phyloP scores from a whole-genome alignment of 2,113 vertebrate genomes.

The Gymnogyps californianus region DNA sequence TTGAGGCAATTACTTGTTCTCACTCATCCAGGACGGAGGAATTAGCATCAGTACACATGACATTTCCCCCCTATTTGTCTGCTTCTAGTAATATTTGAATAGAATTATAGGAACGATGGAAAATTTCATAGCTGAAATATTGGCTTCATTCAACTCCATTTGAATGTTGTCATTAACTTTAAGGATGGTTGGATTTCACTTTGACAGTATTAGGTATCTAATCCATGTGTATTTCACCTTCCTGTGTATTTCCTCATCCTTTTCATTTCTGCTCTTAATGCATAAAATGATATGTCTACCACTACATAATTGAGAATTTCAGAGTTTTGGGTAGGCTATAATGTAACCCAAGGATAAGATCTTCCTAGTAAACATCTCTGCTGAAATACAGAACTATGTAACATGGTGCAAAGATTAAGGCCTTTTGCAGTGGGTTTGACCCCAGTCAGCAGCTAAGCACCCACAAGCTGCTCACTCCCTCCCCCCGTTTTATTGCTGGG shows the following conservation, averaged over 20 bases:
- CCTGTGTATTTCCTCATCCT: not conserved
- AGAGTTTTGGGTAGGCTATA: not conserved
- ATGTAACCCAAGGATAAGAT: not conserved
- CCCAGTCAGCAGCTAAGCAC: not conserved
- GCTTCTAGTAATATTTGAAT: not conserved
- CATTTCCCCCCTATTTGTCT: not conserved
- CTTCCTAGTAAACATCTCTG: not conserved
- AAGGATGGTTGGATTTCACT: not conserved
- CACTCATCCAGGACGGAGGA: not conserved
- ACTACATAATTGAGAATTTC: not conserved
- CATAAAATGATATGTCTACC: not conserved
- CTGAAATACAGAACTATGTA: not conserved
- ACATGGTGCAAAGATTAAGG: not conserved
- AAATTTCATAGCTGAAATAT: not conserved
- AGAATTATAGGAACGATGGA: not conserved
- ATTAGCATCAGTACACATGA: not conserved
- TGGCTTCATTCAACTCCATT: not conserved
- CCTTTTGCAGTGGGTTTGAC: not conserved
- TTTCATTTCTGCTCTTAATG: not conserved
- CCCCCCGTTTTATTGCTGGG: not conserved
- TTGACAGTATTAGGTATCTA: not conserved
- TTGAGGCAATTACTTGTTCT: not conserved
- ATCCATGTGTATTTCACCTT: not conserved
- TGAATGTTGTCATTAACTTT: not conserved
- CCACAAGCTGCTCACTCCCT: rapidly evolving